phyloP scores from a whole-genome alignment of 2,113 vertebrate species.

The Ceratotherium simum region DNA sequence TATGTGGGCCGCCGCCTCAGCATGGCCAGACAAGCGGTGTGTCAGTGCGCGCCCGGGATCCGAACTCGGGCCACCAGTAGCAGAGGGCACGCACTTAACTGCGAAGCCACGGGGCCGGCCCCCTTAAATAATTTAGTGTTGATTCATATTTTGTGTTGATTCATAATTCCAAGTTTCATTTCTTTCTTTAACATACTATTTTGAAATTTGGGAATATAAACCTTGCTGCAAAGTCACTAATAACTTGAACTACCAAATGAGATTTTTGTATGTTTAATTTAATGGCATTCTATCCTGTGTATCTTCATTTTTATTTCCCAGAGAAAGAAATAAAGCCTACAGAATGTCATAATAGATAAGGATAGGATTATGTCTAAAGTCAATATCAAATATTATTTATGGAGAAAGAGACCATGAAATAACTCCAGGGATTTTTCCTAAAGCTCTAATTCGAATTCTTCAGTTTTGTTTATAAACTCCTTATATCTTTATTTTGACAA shows the following conservation, averaged over 20 bases:
- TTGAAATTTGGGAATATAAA: conserved; percentile 45
- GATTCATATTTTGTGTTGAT: neutral
- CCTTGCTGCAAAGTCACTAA: neutral
- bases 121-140: conserved; percentile 36
- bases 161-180: conserved; percentile 48
- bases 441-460: conserved; percentile 12
- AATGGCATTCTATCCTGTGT: neutral
- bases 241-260: conserved; percentile 60
- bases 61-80: no score
- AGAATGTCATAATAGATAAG: conserved; percentile 32
- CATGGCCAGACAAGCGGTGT: no score
- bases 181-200: conserved; percentile 46
- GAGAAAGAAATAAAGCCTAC: conserved; percentile 13
- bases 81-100: no score
- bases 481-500: conserved; percentile 9
- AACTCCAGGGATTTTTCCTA: neutral
- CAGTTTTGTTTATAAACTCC: neutral
- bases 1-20: no score
- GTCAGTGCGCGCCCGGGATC: no score
- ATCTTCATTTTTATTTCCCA: conserved; percentile 42
- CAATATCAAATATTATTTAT: conserved; percentile 43
- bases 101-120: no score
- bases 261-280: conserved; percentile 46
- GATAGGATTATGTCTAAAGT: conserved; percentile 9
- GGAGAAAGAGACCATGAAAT: neutral